Conservation (phyloP, 2,113 vertebrate species). For the Hydropotes inermis region DNA sequence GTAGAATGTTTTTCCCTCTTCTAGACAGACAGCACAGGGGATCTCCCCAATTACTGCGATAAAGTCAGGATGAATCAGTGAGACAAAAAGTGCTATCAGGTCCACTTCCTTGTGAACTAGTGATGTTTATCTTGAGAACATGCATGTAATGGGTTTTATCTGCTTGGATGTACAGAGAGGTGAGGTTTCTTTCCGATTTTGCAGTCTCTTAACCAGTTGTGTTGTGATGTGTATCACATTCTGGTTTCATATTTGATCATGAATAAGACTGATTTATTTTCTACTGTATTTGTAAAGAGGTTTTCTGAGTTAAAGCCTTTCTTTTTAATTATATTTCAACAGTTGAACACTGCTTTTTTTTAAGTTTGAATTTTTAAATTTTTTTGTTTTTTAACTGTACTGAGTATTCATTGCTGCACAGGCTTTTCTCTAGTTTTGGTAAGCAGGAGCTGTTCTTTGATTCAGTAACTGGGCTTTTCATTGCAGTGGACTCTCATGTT, state of each 20-base stretch:
- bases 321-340: neutral
- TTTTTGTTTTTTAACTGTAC: neutral
- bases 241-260: neutral
- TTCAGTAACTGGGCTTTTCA: neutral
- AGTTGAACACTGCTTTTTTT: neutral
- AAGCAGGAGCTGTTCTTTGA: neutral
- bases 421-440: neutral
- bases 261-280: neutral
- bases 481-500: neutral
- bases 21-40: neutral
- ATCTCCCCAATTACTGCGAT: neutral
- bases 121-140: neutral
- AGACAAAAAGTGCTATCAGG: neutral
- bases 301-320: neutral
- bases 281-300: neutral
- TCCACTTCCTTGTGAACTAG: neutral
- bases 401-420: neutral
- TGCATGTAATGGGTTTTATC: neutral
- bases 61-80: neutral
- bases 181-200: neutral
- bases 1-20: neutral
- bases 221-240: neutral
- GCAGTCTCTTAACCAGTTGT: neutral
- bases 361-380: neutral
- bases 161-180: neutral